These are phyloP conservation scores for Trachelus stipa DNA, from an alignment of 2,888 invertebrate species.

Conservation along the genomic window DNA sequence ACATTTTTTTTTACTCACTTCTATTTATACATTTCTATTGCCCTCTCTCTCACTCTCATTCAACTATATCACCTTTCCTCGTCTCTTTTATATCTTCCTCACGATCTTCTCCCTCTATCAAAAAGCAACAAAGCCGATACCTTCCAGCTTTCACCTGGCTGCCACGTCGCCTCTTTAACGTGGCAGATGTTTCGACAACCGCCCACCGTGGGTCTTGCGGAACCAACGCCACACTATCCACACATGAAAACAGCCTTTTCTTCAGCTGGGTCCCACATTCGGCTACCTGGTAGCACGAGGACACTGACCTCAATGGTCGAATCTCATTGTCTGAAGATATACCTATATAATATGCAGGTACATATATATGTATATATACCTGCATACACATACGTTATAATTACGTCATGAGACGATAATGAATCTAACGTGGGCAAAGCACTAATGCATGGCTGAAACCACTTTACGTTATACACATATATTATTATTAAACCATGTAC, in stretches of 20 bases:
- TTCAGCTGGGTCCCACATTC: background rate
- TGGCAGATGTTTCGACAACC: slow-evolving; percentile 10
- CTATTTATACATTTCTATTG: too few relatives aligned
- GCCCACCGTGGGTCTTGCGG: background rate
- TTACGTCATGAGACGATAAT: background rate
- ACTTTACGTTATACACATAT: background rate
- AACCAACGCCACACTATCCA: background rate
- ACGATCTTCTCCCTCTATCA: background rate
- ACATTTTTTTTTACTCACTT: too few relatives aligned
- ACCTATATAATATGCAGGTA: background rate
- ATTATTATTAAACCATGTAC: background rate
- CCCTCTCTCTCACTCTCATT: background rate
- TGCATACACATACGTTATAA: background rate
- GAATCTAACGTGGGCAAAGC: background rate
- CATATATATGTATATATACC: background rate
- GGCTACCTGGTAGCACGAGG: background rate
- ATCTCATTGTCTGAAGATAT: background rate
- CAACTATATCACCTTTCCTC: background rate
- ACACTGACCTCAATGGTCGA: background rate
- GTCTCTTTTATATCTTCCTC: background rate
- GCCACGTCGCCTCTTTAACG: background rate
- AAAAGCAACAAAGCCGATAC: background rate
- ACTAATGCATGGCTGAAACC: background rate
- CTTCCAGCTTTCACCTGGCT: slow-evolving; percentile 5
- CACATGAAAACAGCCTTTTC: slow-evolving; percentile 4